A percentile compares a stretch with the other conserved stretches of the same genome.
Evolutionary conservation across 37 sponge, comb jelly and placozoan species (phyloP).

Genomic region (Lycopodina hypogea): DNA sequence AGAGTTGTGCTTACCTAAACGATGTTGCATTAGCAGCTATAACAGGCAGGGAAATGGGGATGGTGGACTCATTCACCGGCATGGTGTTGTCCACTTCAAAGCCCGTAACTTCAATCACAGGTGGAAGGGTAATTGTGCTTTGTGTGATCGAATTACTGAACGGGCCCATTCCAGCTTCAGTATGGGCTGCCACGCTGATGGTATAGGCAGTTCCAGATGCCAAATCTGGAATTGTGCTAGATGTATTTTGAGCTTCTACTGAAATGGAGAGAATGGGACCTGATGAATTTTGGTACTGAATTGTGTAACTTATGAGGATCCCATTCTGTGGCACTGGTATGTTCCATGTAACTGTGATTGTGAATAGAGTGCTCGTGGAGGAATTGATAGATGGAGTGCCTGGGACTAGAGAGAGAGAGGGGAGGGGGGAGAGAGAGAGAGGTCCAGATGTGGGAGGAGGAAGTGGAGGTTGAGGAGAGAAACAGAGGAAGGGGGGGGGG

Average conservation of each 20-base stretch:
- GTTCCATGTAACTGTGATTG: constrained; percentile 20
- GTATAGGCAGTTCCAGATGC: background rate
- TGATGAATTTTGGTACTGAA: background rate
- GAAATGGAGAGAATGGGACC: background rate
- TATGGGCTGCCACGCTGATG: constrained; percentile 14
- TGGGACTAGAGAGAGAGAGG: constrained; percentile 9
- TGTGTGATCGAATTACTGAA: background rate
- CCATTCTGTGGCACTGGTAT: constrained; percentile 9
- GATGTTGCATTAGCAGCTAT: too few relatives aligned
- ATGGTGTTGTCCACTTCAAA: background rate
- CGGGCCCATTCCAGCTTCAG: constrained; percentile 15
- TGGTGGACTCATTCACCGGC: background rate
- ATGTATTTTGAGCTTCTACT: background rate
- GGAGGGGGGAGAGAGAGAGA: too few relatives aligned
- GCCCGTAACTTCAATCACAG: background rate
- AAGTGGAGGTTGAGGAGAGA: background rate
- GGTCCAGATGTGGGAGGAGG: background rate
- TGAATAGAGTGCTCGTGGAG: background rate
- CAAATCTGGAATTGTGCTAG: background rate
- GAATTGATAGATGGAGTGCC: constrained; percentile 2
- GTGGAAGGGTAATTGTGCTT: constrained; percentile 1
- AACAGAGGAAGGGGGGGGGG: background rate
- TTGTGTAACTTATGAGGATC: constrained; percentile 9
- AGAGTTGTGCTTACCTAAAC: background rate
- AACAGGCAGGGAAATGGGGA: constrained; percentile 16